Base-by-base conservation (phyloP, 2,888 invertebrate genomes). In the Cheilosia vulpina region DNA sequence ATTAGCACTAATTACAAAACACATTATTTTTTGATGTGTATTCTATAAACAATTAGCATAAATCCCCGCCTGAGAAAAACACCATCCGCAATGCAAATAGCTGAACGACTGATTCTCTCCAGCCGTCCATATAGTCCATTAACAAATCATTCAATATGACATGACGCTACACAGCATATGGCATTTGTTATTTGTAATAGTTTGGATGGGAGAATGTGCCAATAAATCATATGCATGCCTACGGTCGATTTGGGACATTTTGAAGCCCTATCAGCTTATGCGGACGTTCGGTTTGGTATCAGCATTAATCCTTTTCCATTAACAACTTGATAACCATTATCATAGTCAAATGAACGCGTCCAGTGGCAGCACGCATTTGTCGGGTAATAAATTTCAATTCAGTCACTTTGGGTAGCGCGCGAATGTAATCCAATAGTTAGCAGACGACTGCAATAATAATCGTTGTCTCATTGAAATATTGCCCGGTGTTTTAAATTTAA, bases 321-420 rank as follows among this genome's bases (percentile, higher is more conserved):
- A 73, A 73, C 79, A 84, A 75, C 79, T 83, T 78, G 55, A 75
- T 82, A 63, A 34, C 68, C 53, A 45, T 68, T 73, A 73, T 68
- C 73, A 68, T 73, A 45, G 57, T 17, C 45, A 34, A 55, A 45
- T 63, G 5, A 13, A 38, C 11, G 38, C 38, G 38, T 38, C 38
- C 38, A 38, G 38, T 38, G 38, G 13, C 17, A 24, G 68, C 31
- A 53, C 27, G 21, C 45, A 41, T 50, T 73, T 68, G 55, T 53
- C 47, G 68, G 63, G 83, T 79, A 79, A 84, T 84, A 84, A 84
- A 84, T 84, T 75, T 68, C 52, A 69, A 75, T 69, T 69, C 69
- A 57, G 75, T 84, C 79, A 73, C 45, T 84, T 84, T 75, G 45
- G 31, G 52, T 47, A 31, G 45, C 52, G 45, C 45, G 27, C 63